Evolutionary conservation across 64 coral and sea anemone species (phyloP).

Genomic region (Acropora tenuis): DNA sequence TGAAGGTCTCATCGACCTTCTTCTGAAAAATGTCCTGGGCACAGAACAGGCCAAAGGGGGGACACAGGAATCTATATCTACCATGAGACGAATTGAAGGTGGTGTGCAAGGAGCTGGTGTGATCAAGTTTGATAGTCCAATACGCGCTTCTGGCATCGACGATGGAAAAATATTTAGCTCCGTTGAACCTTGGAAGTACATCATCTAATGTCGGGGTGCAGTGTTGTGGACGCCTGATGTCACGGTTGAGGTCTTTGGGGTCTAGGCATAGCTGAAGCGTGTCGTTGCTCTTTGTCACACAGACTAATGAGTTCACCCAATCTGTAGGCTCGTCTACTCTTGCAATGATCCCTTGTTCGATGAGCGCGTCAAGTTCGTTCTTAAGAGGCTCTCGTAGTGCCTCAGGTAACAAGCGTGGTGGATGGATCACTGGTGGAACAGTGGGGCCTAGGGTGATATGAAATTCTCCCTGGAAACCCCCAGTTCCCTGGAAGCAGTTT

Average conservation of each 20-base stretch:
- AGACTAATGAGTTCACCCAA: conserved; percentile 54
- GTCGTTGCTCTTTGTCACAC: conserved; percentile 17
- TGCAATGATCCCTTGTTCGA: conserved; percentile 35
- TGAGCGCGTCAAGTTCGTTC: conserved; percentile 34
- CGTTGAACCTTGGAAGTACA: conserved; percentile 22
- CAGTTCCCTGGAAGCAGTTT: conserved; percentile 52
- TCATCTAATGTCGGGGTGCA: conserved; percentile 52
- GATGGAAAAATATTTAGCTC: conserved; percentile 47
- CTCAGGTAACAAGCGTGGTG: conserved; percentile 33
- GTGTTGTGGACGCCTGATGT: conserved; percentile 53
- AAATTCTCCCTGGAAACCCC: conserved; percentile 50
- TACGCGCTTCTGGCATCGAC: conserved; percentile 41
- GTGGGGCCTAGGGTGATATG: conserved; percentile 47
- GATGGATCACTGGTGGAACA: conserved; percentile 30
- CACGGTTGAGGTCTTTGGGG: conserved; percentile 50
- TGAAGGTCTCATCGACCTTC: conserved; percentile 28
- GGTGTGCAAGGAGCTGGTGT: conserved; percentile 30
- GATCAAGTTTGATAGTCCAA: conserved; percentile 54
- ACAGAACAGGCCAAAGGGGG: conserved; percentile 51
- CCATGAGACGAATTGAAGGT: conserved; percentile 49
- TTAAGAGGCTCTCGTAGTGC: conserved; percentile 26
- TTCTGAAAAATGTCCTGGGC: conserved; percentile 29
- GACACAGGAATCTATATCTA: conserved; percentile 25
- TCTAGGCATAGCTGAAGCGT: conserved; percentile 28
- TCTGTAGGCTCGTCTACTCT: conserved; percentile 42